phyloP scores from a whole-genome alignment of 2,797 vertebrate genomes.

The Paedocypris micromegethes region DNA sequence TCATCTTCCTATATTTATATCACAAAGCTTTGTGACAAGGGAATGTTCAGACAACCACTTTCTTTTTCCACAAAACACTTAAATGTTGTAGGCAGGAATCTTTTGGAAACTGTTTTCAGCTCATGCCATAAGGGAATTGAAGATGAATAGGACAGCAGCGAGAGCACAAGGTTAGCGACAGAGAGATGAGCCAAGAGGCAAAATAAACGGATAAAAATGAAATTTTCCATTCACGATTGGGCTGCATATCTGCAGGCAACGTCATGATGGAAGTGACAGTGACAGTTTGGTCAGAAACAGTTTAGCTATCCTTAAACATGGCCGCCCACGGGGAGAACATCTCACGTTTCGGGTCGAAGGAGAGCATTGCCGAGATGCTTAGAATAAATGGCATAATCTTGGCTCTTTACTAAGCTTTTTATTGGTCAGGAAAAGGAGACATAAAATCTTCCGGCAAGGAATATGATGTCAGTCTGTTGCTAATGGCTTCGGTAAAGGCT shows the following conservation, averaged over 20 bases:
- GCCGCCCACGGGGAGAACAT: conserved; percentile 15
- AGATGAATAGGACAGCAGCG: conserved; percentile 30
- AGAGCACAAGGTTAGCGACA: conserved; percentile 15
- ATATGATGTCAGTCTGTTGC: background rate
- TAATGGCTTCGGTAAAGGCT: background rate
- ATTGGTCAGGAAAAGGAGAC: background rate
- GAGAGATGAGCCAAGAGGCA: conserved; percentile 15
- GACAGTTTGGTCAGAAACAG: conserved; percentile 40
- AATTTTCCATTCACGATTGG: conserved; percentile 6
- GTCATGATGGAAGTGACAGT: conserved; percentile 23
- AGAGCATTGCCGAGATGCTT: conserved; percentile 5
- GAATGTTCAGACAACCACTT: background rate
- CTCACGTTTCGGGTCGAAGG: conserved; percentile 15
- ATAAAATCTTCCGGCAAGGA: background rate
- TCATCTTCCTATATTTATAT: background rate
- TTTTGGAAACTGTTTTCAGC: conserved; percentile 22
- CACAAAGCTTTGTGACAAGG: background rate
- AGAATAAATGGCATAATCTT: conserved; percentile 25
- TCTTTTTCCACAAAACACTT: conserved; percentile 14
- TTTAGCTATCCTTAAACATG: conserved; percentile 32
- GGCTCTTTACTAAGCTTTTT: conserved; percentile 16
- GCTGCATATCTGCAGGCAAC: conserved; percentile 18
- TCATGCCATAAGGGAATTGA: conserved; percentile 16
- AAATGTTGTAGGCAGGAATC: conserved; percentile 16
- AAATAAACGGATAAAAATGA: conserved; percentile 32